Conservation (phyloP, 2,113 vertebrate species). For the Centropus bengalensis region DNA sequence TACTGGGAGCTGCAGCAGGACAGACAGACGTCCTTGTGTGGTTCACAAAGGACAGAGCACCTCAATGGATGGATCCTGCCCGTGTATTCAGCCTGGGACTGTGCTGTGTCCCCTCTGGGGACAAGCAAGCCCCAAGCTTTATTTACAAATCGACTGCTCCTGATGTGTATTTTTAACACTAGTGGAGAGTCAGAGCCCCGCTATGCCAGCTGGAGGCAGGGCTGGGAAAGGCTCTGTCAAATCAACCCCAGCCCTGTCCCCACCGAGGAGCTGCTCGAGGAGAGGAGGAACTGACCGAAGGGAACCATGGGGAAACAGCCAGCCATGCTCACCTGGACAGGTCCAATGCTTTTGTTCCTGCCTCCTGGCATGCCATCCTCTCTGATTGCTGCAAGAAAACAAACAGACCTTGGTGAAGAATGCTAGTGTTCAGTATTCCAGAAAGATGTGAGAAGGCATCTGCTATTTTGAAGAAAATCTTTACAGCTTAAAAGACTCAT, state of each 20-base stretch:
- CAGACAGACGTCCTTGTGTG: not conserved
- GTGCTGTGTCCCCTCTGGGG: accelerated
- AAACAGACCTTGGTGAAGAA: conserved; percentile 26
- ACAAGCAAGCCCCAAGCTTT: not conserved
- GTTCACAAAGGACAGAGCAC: not conserved
- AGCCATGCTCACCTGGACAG: conserved; percentile 88
- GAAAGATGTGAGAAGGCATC: not conserved
- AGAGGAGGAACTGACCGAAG: too few relatives aligned
- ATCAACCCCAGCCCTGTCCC: not conserved
- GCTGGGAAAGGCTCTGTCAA: not conserved
- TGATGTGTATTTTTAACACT: accelerated
- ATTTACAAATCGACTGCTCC: accelerated
- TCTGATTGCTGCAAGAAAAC: conserved; percentile 88
- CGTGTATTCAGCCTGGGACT: accelerated
- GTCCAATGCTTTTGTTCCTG: conserved; percentile 98
- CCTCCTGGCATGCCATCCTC: conserved; percentile 99
- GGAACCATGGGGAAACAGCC: not conserved
- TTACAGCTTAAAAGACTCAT: accelerated
- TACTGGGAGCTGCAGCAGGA: not conserved
- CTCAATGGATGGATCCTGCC: not conserved
- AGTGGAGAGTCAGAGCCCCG: not conserved
- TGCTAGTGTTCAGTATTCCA: accelerated
- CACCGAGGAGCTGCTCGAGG: accelerated
- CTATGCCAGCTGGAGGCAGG: not conserved
- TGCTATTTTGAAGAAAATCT: not conserved